Conservation (phyloP, 2,113 vertebrate species). For the Odocoileus hemionus region DNA sequence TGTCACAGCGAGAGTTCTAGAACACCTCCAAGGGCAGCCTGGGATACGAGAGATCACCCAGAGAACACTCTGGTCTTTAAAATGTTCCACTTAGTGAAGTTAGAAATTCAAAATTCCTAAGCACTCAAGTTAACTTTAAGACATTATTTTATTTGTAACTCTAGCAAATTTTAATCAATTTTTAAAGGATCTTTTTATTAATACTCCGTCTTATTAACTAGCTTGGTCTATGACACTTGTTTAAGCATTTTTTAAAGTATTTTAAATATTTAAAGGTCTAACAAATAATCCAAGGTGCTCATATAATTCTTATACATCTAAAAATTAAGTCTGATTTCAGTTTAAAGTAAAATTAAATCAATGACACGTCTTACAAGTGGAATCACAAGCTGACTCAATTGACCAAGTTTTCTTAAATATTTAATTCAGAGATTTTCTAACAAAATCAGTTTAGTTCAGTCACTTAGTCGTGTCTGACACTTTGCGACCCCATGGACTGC, state of each 20-base stretch:
- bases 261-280: not conserved
- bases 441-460: not conserved
- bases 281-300: not conserved
- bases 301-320: not conserved
- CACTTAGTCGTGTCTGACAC: not conserved
- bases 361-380: not conserved
- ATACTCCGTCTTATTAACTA: not conserved
- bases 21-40: not conserved
- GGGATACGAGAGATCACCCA: not conserved
- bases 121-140: not conserved
- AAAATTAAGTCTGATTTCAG: not conserved
- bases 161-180: not conserved
- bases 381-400: not conserved
- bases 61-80: not conserved
- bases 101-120: not conserved
- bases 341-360: not conserved
- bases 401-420: not conserved
- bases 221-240: not conserved
- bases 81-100: not conserved
- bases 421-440: not conserved
- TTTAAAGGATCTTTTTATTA: not conserved
- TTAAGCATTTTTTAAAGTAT: not conserved
- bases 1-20: not conserved
- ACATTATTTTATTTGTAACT: not conserved
- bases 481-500: not conserved